These are phyloP conservation scores for Iselma pallidipennis DNA, from an alignment of 2,888 invertebrate species.

Conservation along the genomic window DNA sequence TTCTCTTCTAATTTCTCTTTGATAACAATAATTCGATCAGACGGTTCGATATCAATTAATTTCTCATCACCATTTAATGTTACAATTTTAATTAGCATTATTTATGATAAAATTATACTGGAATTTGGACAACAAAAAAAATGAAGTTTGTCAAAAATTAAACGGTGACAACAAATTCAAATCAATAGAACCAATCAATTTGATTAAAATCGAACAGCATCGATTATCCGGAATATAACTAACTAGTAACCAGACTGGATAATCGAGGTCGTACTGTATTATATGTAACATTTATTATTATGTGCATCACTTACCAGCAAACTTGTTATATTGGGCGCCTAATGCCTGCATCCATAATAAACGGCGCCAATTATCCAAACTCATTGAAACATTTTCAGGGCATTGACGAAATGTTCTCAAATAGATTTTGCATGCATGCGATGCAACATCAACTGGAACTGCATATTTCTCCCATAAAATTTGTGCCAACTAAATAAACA, in stretches of 20 bases:
- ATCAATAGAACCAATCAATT: neutral
- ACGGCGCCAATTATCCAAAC: conserved; percentile 77
- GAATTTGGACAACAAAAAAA: too few relatives aligned
- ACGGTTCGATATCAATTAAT: conserved; percentile 49
- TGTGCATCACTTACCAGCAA: conserved; percentile 61
- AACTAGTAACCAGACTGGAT: too few relatives aligned
- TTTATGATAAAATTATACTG: neutral
- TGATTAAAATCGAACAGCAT: neutral
- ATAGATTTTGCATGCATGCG: conserved; percentile 68
- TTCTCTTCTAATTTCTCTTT: conserved; percentile 53
- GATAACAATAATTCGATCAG: conserved; percentile 47
- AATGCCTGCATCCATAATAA: conserved; percentile 78
- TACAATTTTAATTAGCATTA: conserved; percentile 52
- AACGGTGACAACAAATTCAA: neutral
- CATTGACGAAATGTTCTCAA: conserved; percentile 77
- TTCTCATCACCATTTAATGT: conserved; percentile 52
- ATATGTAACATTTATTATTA: too few relatives aligned
- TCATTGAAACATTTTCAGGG: conserved; percentile 75
- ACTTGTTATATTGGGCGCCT: conserved; percentile 71
- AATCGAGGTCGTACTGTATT: too few relatives aligned
- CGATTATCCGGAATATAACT: too few relatives aligned
- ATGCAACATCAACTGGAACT: conserved; percentile 66
- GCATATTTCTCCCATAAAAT: conserved; percentile 66
- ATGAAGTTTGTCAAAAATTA: neutral
- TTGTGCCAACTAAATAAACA: conserved; percentile 56